Evolutionary conservation across 2,888 invertebrate species (phyloP).

Genomic region (Lucinisca nassula): DNA sequence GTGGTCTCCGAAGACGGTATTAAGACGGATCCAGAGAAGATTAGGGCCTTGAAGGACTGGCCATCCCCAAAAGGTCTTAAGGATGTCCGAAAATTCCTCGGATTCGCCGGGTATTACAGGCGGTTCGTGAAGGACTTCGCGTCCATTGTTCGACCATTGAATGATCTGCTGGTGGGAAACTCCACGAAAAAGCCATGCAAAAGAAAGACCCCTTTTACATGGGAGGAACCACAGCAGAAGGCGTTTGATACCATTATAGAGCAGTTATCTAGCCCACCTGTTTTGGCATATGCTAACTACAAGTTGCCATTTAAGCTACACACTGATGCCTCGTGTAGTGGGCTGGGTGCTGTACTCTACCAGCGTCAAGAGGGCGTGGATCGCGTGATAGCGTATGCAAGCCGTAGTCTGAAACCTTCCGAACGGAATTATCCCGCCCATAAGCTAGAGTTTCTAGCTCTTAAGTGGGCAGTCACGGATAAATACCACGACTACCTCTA

Average conservation of each 20-base stretch:
- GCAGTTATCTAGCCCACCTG: constrained; percentile 32
- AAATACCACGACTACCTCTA: constrained; percentile 60
- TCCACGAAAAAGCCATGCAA: neutral
- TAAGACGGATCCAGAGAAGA: constrained; percentile 27
- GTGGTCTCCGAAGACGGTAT: constrained; percentile 27
- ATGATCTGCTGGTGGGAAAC: constrained; percentile 49
- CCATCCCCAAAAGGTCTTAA: constrained; percentile 40
- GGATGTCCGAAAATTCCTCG: constrained; percentile 32
- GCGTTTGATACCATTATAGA: constrained; percentile 34
- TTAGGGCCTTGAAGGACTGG: constrained; percentile 25
- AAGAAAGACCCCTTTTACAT: constrained; percentile 13
- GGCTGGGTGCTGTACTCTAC: constrained; percentile 44
- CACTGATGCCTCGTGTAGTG: constrained; percentile 39
- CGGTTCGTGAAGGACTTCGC: constrained; percentile 45
- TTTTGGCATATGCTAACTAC: constrained; percentile 60
- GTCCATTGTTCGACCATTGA: constrained; percentile 37
- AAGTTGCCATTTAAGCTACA: constrained; percentile 36
- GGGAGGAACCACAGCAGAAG: constrained; percentile 16
- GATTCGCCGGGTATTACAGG: constrained; percentile 41
- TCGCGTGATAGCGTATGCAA: constrained; percentile 50
- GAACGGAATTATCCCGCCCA: constrained; percentile 52
- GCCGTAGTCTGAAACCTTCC: constrained; percentile 25
- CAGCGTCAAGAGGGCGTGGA: constrained; percentile 48
- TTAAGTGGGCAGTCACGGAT: constrained; percentile 62
- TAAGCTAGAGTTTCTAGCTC: constrained; percentile 48